A percentile compares a stretch with the other conserved stretches of the same genome.
Evolutionary conservation across 2,888 invertebrate genomes (phyloP).

Genomic region (Drosophila infuscata): DNA sequence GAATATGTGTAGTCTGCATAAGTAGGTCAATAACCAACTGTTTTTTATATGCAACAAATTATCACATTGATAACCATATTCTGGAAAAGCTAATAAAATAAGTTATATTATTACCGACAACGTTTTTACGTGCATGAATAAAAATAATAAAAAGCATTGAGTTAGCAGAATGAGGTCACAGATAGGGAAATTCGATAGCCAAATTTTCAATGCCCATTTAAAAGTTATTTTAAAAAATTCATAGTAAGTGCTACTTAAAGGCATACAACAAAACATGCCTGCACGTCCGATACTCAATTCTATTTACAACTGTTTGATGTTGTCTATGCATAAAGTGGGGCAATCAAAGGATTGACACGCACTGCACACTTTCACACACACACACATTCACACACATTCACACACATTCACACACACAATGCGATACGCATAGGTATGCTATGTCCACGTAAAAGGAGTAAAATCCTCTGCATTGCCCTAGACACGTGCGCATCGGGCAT

Average conservation of each 20-base stretch:
- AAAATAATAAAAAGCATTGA: background rate
- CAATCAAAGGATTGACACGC: slow-evolving; percentile 62
- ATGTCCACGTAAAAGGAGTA: slow-evolving; percentile 65
- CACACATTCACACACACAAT: background rate
- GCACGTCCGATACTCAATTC: slow-evolving; percentile 64
- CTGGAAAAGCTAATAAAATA: background rate
- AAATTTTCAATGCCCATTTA: background rate
- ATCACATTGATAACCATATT: background rate
- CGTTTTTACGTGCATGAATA: background rate
- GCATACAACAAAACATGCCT: background rate
- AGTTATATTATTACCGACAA: background rate
- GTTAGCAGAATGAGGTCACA: background rate
- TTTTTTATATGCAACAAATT: background rate
- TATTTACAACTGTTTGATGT: slow-evolving; percentile 63
- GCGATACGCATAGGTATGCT: slow-evolving; percentile 30
- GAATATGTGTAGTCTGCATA: background rate
- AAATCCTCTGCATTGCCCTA: slow-evolving; percentile 37
- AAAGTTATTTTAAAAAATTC: background rate
- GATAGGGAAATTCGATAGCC: background rate
- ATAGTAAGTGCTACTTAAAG: background rate
- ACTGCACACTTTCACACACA: slow-evolving; percentile 1
- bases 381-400: background rate
- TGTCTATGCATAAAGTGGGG: slow-evolving; percentile 59
- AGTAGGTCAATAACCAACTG: background rate
- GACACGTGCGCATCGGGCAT: slow-evolving; percentile 63